Evolutionary conservation across 2,113 vertebrate genomes (phyloP).

Genomic region (Pipra filicauda): DNA sequence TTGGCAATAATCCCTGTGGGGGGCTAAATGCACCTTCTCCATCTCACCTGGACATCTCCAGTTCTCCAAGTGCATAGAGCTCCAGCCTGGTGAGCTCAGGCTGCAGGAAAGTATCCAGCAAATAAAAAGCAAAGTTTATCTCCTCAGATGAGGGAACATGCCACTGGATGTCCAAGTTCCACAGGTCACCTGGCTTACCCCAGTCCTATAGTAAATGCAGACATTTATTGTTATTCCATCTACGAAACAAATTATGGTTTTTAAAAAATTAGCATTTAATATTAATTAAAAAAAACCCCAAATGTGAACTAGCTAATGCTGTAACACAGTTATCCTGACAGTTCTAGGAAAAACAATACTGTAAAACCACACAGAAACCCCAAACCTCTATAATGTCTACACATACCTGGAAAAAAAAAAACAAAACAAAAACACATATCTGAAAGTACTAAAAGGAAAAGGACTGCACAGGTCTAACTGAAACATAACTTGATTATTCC

Average conservation of each 20-base stretch:
- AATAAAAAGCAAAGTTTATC: conserved; percentile 84
- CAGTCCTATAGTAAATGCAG: conserved; percentile 83
- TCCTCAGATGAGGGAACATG: conserved; percentile 91
- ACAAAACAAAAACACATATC: not conserved
- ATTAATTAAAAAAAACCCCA: not conserved
- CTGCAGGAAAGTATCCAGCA: conserved; percentile 91
- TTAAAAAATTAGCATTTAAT: not conserved
- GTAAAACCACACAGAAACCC: not conserved
- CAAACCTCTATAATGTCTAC: not conserved
- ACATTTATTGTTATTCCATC: not conserved
- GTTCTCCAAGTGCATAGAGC: conserved; percentile 81
- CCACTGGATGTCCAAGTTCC: conserved; percentile 94
- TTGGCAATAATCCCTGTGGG: not conserved
- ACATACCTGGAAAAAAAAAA: not conserved
- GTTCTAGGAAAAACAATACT: not conserved
- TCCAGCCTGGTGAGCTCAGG: conserved; percentile 89
- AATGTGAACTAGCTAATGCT: not conserved
- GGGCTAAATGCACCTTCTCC: not conserved
- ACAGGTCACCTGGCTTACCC: conserved; percentile 95
- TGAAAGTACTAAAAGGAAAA: not conserved
- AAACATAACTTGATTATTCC: not conserved
- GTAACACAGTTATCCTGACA: not conserved
- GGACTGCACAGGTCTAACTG: not conserved
- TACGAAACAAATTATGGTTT: not conserved
- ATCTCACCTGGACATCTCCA: conserved; percentile 89